Percentiles rank a stretch among this genome's conserved stretches.
Conservation (phyloP, 2,888 invertebrate species). For the Neoascia interrupta region DNA sequence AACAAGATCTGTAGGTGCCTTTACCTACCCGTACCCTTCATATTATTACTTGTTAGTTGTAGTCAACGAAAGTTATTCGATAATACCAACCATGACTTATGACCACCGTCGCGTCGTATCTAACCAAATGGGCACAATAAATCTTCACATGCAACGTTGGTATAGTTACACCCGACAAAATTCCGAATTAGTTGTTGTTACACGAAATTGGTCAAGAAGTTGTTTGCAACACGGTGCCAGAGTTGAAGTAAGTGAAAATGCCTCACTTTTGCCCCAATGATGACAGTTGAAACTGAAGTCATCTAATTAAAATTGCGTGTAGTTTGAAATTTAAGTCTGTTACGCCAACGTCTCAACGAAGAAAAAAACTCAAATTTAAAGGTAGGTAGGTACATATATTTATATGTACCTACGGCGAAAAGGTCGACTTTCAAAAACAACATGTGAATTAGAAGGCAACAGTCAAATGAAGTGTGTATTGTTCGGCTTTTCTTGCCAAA, state of each 20-base stretch:
- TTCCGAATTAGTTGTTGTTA: conserved; percentile 23
- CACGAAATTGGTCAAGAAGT: conserved; percentile 47
- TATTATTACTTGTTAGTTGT: conserved; percentile 32
- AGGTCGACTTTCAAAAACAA: too few relatives aligned
- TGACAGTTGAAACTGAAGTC: conserved; percentile 9
- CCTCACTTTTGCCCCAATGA: conserved; percentile 7
- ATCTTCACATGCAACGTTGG: conserved; percentile 47
- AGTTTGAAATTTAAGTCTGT: not conserved
- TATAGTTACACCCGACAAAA: conserved; percentile 9
- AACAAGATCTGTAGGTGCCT: conserved; percentile 13
- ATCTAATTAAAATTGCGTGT: conserved; percentile 25
- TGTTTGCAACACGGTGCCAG: conserved; percentile 32
- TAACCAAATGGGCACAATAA: conserved; percentile 21
- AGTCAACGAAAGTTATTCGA: conserved; percentile 29
- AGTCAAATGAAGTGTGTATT: too few relatives aligned
- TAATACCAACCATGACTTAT: conserved; percentile 23
- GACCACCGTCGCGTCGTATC: conserved; percentile 25
- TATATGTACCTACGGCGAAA: too few relatives aligned
- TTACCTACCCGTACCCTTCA: conserved; percentile 19
- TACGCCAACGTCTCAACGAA: not conserved
- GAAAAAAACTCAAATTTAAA: not conserved
- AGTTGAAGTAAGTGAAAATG: conserved; percentile 43
- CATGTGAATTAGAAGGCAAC: too few relatives aligned
- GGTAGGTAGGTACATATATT: conserved; percentile 14
- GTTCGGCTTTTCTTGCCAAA: too few relatives aligned